Evolutionary conservation across 1,140 invertebrate genomes (phyloP).

Genomic region (Nautilus pompilius): DNA sequence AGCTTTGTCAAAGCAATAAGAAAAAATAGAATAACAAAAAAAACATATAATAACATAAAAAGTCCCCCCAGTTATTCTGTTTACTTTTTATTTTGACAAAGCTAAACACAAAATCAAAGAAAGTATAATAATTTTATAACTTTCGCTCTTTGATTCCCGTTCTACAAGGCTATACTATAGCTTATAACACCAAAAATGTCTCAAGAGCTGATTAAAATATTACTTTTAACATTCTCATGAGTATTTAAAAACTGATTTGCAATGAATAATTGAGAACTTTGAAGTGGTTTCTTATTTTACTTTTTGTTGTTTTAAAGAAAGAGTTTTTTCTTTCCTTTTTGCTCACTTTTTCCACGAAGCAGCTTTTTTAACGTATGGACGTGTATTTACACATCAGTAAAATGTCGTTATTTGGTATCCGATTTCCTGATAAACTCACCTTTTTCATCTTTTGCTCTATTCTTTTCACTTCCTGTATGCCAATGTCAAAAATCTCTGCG

Average conservation of each 20-base stretch:
- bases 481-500: conserved; percentile 52
- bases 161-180: too few species aligned
- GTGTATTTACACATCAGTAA: neutral
- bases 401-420: neutral
- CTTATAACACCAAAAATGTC: too few species aligned
- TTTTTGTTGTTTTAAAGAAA: neutral
- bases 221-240: too few species aligned
- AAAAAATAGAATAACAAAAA: neutral
- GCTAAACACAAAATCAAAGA: too few species aligned
- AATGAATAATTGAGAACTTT: too few species aligned
- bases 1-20: neutral
- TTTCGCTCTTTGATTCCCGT: too few species aligned
- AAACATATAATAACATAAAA: neutral
- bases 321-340: too few species aligned
- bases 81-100: neutral
- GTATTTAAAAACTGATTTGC: too few species aligned
- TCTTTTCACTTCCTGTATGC: conserved; percentile 49
- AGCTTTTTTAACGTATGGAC: neutral
- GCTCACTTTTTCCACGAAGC: too few species aligned
- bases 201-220: too few species aligned
- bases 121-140: too few species aligned
- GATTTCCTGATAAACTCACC: conserved; percentile 14
- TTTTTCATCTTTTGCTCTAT: conserved; percentile 51
- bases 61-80: neutral
- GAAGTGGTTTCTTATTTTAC: too few species aligned